Conservation (phyloP, 2,888 invertebrate genomes). For the Drosophila mimetica region DNA sequence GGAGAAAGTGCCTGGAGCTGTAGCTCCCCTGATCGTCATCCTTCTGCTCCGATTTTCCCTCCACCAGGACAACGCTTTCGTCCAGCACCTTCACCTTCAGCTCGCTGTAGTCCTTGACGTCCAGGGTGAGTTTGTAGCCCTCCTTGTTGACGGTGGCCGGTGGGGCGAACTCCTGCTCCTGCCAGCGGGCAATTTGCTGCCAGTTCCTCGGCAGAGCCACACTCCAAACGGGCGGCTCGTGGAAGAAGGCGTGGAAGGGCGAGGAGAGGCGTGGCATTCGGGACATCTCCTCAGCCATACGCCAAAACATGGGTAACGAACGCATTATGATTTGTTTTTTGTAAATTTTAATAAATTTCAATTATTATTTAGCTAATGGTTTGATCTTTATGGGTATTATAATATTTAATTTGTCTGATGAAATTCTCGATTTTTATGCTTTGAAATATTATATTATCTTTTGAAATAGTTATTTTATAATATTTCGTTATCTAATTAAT, state of each 20-base stretch:
- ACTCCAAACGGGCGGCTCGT: slow-evolving; percentile 55
- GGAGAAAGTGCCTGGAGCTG: slow-evolving; percentile 90
- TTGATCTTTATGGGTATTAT: background rate
- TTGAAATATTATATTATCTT: background rate
- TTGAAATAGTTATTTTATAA: background rate
- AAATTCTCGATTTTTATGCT: background rate
- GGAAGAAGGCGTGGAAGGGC: slow-evolving; percentile 56
- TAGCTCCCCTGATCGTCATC: slow-evolving; percentile 90
- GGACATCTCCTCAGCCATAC: slow-evolving; percentile 73
- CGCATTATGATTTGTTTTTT: slow-evolving; percentile 61
- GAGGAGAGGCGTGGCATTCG: slow-evolving; percentile 55
- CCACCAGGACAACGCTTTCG: slow-evolving; percentile 87
- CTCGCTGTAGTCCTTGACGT: slow-evolving; percentile 92
- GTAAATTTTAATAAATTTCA: no score
- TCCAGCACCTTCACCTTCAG: slow-evolving; percentile 91
- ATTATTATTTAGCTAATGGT: no score
- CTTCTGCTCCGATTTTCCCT: slow-evolving; percentile 91
- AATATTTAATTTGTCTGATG: background rate
- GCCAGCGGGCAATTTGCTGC: slow-evolving; percentile 59
- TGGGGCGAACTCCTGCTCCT: slow-evolving; percentile 49
- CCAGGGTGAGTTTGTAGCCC: slow-evolving; percentile 89
- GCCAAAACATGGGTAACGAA: slow-evolving; percentile 75
- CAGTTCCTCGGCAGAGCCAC: slow-evolving; percentile 52
- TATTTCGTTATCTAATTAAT: background rate
- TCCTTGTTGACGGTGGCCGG: slow-evolving; percentile 85